Base-by-base conservation (phyloP, 1,140 invertebrate genomes). In the Ips typographus region DNA sequence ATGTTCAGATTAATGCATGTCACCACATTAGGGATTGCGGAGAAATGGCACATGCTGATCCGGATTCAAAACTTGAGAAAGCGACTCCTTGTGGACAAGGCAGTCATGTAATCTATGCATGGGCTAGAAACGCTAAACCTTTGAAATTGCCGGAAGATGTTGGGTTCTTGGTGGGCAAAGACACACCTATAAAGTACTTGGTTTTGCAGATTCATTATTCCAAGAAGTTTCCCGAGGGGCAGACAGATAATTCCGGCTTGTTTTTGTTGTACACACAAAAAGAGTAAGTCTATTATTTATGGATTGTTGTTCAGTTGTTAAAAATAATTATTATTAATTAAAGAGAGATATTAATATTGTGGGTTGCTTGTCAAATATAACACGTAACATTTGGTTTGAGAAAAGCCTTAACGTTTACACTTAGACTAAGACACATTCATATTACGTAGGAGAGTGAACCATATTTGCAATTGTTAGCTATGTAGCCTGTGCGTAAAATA, bases 161-260 rank as follows among this genome's bases (percentile, higher is more conserved):
- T 8, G 89, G 88, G 2, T 95, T 95, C 74, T 90, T 91, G 78
- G 87, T 94, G 39, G 92, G 91, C 0, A 85, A 85, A 56, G 83
- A 87, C 67, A 90, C 91, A 2, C 78, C 84, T 2, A 90, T 92
- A 51, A 87, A 91, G 67, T 94, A 93, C 79, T 81, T 94, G 39
- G 91, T 94, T 1, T 81, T 99, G 2, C 97, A 99, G 84, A 93
- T 99, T 1, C 96, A 99, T 81, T 99, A 99, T 80, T 87, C 89
- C 0, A 84, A 89, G 4, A 84, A 81, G 49, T 95, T 94, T 75
- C 83, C 86, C 71, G 74, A 71, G 40, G 47, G 71, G 49, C 55
- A 68, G 62, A 73, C 68, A 1, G 94, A 96, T 80, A 87, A 91
- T 75, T 94, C 93, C 8, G 93, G 93, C 36, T 86, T 95, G 36